Percentiles rank a stretch among this genome's conserved stretches.
These are phyloP conservation scores for Eudyptes chrysolophus DNA, from an alignment of 2,113 vertebrate species.

Conservation along the genomic window DNA sequence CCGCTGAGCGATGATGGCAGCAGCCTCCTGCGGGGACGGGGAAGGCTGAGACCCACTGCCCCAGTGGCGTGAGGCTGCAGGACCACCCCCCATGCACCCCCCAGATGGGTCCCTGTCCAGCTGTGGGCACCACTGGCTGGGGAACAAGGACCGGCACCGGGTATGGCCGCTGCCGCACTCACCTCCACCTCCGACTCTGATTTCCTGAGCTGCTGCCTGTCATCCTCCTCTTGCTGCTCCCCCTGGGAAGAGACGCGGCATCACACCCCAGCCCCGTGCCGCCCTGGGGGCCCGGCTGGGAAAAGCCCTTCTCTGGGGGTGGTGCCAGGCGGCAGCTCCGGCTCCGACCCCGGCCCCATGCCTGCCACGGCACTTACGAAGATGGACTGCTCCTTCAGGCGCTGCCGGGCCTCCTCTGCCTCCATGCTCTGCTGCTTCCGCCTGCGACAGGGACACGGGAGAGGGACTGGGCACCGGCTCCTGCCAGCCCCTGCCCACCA, in stretches of 20 bases:
- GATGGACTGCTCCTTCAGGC: constrained; percentile 80
- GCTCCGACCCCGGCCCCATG: accelerated
- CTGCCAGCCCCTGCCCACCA: not conserved
- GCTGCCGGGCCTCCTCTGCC: constrained; percentile 89
- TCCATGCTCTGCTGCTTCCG: constrained; percentile 89
- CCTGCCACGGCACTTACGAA: constrained; percentile 76
- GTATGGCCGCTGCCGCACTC: not conserved
- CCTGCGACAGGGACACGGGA: constrained; percentile 43
- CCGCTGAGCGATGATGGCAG: constrained; percentile 94
- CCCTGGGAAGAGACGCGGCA: constrained; percentile 40
- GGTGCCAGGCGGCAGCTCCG: accelerated
- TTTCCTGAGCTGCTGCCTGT: constrained; percentile 86
- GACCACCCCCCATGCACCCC: not conserved
- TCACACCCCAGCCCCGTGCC: not conserved
- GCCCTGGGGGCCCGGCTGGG: not conserved
- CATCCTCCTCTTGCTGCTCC: constrained; percentile 80
- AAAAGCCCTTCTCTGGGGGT: not conserved
- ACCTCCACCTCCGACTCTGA: constrained; percentile 92
- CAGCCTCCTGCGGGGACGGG: constrained; percentile 83
- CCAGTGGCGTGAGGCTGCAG: accelerated
- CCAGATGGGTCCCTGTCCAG: not conserved
- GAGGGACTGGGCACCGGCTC: not conserved
- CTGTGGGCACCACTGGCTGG: not conserved
- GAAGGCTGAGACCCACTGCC: not conserved
- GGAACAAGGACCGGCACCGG: accelerated